A percentile compares a stretch with the other conserved stretches of the same genome.
Conservation (phyloP, 2,113 vertebrate species). For the Trochalopteron elliotii region DNA sequence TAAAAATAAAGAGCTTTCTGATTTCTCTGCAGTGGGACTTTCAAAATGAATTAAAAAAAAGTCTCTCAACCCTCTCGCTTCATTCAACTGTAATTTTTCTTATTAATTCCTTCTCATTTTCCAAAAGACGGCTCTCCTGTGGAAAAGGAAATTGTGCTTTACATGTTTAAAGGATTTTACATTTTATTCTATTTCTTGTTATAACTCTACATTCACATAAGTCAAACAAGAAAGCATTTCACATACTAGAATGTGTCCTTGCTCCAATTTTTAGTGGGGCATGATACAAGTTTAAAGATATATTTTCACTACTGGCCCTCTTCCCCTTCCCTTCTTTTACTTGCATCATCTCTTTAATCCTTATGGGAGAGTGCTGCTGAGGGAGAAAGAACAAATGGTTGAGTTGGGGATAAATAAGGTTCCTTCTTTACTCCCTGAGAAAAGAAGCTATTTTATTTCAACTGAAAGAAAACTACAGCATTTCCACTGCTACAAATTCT, state of each 20-base stretch:
- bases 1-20: conserved; percentile 34
- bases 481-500: background rate
- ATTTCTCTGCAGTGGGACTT: conserved; percentile 37
- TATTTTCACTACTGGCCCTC: background rate
- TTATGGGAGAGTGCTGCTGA: background rate
- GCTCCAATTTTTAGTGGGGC: background rate
- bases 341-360: background rate
- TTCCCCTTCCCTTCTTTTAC: background rate
- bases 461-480: background rate
- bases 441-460: background rate
- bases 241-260: background rate
- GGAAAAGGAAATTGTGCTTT: conserved; percentile 30
- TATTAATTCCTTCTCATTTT: conserved; percentile 41
- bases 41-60: conserved; percentile 11
- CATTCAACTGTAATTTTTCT: conserved; percentile 31
- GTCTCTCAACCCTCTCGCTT: conserved; percentile 6
- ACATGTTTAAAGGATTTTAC: conserved; percentile 26
- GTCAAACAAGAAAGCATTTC: background rate
- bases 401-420: background rate
- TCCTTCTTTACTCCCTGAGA: background rate
- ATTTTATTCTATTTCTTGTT: conserved; percentile 30
- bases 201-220: background rate
- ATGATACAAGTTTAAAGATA: background rate
- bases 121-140: conserved; percentile 1
- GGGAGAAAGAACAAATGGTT: background rate